phyloP scores from a whole-genome alignment of 2,113 vertebrate species.

The Otocyon megalotis region DNA sequence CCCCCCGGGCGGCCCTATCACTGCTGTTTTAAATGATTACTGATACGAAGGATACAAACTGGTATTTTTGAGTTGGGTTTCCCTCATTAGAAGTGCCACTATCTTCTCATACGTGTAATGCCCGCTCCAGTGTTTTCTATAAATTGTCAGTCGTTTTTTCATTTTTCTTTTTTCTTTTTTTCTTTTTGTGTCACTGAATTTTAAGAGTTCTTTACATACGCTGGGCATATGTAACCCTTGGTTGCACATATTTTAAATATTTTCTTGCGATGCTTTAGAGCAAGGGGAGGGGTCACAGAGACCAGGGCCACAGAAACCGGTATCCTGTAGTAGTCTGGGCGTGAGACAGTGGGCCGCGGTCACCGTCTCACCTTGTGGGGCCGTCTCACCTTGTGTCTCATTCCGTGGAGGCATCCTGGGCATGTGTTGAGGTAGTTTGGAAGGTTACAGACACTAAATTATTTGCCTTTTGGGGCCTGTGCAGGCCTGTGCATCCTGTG shows the following conservation, averaged over 20 bases:
- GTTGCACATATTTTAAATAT: not conserved
- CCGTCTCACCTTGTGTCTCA: not conserved
- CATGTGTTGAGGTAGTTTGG: not conserved
- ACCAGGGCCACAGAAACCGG: not conserved
- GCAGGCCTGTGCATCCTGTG: not conserved
- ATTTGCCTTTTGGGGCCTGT: not conserved
- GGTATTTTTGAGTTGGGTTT: not conserved
- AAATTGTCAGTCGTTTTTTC: not conserved
- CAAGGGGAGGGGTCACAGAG: not conserved
- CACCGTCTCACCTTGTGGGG: not conserved
- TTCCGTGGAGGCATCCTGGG: not conserved
- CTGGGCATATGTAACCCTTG: not conserved
- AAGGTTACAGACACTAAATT: not conserved
- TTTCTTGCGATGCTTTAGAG: not conserved
- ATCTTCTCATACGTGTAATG: not conserved
- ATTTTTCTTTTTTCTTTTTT: not conserved
- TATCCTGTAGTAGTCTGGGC: not conserved
- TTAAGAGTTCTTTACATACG: slow-evolving; percentile 52
- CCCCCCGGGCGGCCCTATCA: no score
- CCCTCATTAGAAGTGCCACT: not conserved
- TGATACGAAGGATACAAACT: not conserved
- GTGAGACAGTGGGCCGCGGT: no score
- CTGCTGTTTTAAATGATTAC: not conserved
- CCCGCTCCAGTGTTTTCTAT: not conserved
- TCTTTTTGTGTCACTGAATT: not conserved